These are phyloP conservation scores for Pectinophora gossypiella DNA, from an alignment of 1,140 invertebrate species.

Conservation along the genomic window DNA sequence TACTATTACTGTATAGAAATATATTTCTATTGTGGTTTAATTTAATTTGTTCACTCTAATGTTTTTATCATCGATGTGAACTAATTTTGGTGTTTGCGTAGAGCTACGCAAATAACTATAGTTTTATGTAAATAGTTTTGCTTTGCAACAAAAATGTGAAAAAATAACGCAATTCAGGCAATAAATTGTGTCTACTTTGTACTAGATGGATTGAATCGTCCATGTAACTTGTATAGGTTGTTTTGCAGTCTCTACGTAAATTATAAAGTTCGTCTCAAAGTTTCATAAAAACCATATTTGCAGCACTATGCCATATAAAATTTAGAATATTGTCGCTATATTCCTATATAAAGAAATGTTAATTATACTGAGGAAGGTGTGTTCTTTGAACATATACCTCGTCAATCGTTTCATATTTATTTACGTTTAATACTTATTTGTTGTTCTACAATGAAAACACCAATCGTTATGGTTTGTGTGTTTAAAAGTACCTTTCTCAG, in stretches of 20 bases:
- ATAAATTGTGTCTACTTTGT: constrained; percentile 13
- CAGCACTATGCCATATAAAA: not conserved
- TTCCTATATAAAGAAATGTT: not conserved
- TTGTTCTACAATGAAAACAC: too few species aligned
- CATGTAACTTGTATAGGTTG: not conserved
- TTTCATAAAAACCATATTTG: not conserved
- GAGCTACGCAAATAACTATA: constrained; percentile 41
- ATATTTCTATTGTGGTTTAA: constrained; percentile 28
- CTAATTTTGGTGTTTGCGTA: constrained; percentile 37
- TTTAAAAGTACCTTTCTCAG: not conserved
- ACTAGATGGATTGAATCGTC: not conserved
- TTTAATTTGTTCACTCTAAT: constrained; percentile 29
- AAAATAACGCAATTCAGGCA: constrained; percentile 19
- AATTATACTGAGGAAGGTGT: not conserved
- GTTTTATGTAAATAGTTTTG: constrained; percentile 69
- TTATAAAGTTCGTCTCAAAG: not conserved
- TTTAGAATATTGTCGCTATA: not conserved
- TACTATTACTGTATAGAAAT: constrained; percentile 15
- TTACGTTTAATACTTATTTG: too few species aligned
- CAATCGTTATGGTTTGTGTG: too few species aligned
- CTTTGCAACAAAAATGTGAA: constrained; percentile 30
- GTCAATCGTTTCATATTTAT: too few species aligned
- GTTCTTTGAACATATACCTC: too few species aligned
- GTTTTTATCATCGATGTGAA: constrained; percentile 22
- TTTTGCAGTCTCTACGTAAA: not conserved